Conservation (phyloP, 2,888 invertebrate genomes). For the Plebejus anna region DNA sequence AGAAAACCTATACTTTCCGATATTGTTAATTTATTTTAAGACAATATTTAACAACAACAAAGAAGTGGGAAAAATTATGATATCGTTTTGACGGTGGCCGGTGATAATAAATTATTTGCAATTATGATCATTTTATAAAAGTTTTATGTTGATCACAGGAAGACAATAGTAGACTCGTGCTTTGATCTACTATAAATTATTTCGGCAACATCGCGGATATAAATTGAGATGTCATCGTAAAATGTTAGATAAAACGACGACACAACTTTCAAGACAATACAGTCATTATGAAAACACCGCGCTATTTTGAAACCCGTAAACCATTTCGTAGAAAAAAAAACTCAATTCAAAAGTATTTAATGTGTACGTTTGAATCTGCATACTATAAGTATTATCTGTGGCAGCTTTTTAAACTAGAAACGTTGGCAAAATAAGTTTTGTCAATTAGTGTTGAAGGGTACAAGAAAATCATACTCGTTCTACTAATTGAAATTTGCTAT, state of each 20-base stretch:
- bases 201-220: conserved; percentile 34
- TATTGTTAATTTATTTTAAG: not conserved
- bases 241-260: conserved; percentile 37
- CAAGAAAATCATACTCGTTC: too few relatives aligned
- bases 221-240: conserved; percentile 35
- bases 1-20: not conserved
- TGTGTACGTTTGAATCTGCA: too few relatives aligned
- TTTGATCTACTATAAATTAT: conserved; percentile 36
- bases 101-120: conserved; percentile 15
- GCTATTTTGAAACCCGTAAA: conserved; percentile 31
- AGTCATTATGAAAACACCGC: conserved; percentile 33
- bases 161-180: conserved; percentile 40
- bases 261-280: conserved; percentile 35
- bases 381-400: too few relatives aligned
- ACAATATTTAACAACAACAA: not conserved
- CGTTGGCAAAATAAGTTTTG: too few relatives aligned
- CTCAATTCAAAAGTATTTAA: not conserved
- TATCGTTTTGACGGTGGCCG: not conserved
- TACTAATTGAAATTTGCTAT: too few relatives aligned
- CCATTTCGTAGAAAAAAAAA: conserved; percentile 25
- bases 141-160: conserved; percentile 36
- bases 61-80: not conserved
- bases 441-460: too few relatives aligned
- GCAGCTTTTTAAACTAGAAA: too few relatives aligned
- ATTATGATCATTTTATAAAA: conserved; percentile 30